Conservation (phyloP, 2,797 vertebrate species). For the Parotocinclus haroldoi region DNA sequence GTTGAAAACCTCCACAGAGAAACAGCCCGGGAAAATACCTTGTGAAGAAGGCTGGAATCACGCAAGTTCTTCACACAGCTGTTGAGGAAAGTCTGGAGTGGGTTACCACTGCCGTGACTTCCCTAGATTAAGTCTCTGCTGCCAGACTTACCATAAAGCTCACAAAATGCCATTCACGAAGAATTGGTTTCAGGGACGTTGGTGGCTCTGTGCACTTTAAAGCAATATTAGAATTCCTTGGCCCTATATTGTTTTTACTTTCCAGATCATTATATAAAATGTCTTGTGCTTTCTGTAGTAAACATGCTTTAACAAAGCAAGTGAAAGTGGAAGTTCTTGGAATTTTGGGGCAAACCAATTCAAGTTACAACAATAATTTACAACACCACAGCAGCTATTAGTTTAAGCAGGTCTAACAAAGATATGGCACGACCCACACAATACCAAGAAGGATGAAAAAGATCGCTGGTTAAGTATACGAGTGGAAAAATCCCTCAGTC, state of each 20-base stretch:
- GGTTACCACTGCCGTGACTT: neutral
- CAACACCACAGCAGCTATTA: no score
- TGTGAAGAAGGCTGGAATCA: neutral
- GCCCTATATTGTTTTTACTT: no score
- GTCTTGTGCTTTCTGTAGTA: no score
- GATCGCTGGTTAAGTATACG: neutral
- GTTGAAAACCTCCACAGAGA: conserved; percentile 4
- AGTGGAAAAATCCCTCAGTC: conserved; percentile 7
- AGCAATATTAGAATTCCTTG: conserved; percentile 1
- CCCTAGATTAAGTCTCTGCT: neutral
- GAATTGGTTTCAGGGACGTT: neutral
- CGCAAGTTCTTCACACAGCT: neutral
- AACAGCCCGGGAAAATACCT: neutral
- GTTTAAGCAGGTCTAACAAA: conserved; percentile 1
- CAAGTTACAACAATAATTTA: conserved; percentile 19
- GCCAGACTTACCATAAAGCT: neutral
- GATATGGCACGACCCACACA: neutral
- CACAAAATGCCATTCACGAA: neutral
- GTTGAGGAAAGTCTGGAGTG: neutral
- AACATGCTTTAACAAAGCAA: neutral
- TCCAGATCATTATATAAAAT: no score
- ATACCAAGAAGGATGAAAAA: neutral
- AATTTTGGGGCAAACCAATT: no score
- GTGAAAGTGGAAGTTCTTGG: neutral
- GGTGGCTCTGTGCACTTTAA: neutral